Evolutionary conservation across 2,797 vertebrate species (phyloP), one percentile per base, ranked within the genome.

Genomic region (Tenualosa thibaudeaui): DNA sequence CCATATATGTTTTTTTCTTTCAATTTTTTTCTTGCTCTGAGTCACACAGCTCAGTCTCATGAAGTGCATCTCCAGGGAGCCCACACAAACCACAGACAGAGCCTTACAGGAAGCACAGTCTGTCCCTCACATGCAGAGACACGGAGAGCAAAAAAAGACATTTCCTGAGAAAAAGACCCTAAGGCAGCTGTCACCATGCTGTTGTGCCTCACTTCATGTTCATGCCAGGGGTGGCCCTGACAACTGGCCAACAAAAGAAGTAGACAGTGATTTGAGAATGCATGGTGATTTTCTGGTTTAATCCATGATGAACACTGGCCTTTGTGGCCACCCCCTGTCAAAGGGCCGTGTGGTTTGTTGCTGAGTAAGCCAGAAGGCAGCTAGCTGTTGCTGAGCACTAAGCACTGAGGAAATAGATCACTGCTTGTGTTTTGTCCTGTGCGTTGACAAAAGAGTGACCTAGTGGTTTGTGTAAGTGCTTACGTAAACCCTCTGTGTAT

Each of bases 1-100:
- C 26, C 5, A 37, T 31, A 4, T 9, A 60, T 40, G 37, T 37
- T 15, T 15, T 37, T 40, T 37, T 40, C 62, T 31, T 65, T 65
- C 24, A 3, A 65, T 3, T 31, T 24, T 65, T 65, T 65, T 65
- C 24, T 31, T 31, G 62, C 62, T 65, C 9, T 31, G 62, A 62
- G 60, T 62, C 60, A 62, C 60, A 26, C n/a, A 31, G 62, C 8
- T 65, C 13, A 71, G 37, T 37, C 3, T 37, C 65, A 24, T 71
- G 13, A 71, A 37, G 65, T 71, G 26, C 65, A 71, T 71, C 65
- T 37, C 26, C 13, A 13, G 26, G 40, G 65, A 71, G 65, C 65
- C 65, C 65, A 37, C 65, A 71, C 65, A 71, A 37, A 71, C 65
- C 65, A 71, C 65, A 71, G 3, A 71, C 22, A 24, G 65, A 40